Evolutionary conservation across 23 tunicate genomes (phyloP).

Genomic region (Oikopleura vanhoeffeni): DNA sequence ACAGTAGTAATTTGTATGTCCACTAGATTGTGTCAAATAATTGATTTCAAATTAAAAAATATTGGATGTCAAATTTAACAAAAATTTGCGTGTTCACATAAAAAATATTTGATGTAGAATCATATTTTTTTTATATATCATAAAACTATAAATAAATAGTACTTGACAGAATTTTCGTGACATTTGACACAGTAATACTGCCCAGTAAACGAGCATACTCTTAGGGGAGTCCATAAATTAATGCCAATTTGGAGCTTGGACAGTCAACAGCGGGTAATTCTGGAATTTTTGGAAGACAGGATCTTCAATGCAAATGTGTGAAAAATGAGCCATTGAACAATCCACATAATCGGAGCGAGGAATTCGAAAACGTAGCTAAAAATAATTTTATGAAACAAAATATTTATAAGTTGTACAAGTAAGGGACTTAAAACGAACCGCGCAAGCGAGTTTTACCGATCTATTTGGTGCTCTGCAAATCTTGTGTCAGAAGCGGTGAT

Average conservation of each 20-base stretch:
- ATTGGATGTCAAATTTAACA: too few species aligned
- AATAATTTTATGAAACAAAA: background rate
- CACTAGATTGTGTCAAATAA: too few species aligned
- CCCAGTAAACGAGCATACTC: background rate
- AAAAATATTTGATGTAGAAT: too few species aligned
- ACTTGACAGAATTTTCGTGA: background rate
- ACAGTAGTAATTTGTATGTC: too few species aligned
- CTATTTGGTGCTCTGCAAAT: too few species aligned
- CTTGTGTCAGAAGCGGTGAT: too few species aligned
- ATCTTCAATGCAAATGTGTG: background rate
- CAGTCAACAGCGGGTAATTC: background rate
- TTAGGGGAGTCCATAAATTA: background rate
- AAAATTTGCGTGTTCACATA: too few species aligned
- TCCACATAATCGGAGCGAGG: background rate
- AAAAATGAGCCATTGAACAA: background rate
- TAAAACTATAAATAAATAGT: too few species aligned
- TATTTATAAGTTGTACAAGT: background rate
- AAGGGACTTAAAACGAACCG: too few species aligned
- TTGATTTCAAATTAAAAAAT: too few species aligned
- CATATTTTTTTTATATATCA: too few species aligned
- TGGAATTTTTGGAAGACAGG: background rate
- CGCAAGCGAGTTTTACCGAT: too few species aligned
- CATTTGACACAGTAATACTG: background rate
- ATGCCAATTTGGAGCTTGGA: background rate
- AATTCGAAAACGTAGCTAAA: background rate